Evolutionary conservation across 2,113 vertebrate species (phyloP).

Genomic region (Uropsilus gracilis): DNA sequence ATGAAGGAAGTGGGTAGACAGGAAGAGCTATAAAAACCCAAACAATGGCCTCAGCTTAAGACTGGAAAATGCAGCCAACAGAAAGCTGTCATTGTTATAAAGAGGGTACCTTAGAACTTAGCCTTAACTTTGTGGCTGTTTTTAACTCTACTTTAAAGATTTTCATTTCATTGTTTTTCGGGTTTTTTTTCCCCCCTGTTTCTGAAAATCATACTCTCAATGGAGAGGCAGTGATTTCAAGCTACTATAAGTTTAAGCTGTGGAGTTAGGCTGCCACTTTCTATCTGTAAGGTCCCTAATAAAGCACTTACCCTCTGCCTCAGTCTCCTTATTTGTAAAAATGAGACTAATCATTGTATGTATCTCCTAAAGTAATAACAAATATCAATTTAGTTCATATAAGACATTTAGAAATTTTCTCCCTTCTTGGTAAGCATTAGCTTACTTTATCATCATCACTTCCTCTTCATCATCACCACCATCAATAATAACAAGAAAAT

Average conservation of each 20-base stretch:
- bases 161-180: background rate
- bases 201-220: background rate
- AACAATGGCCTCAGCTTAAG: background rate
- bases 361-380: background rate
- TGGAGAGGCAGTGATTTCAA: background rate
- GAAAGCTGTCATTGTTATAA: rapidly evolving
- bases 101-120: background rate
- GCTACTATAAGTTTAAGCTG: background rate
- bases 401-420: background rate
- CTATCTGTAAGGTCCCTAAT: background rate
- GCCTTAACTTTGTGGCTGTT: background rate
- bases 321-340: background rate
- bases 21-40: background rate
- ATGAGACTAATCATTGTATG: background rate
- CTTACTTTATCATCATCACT: too few species aligned
- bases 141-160: background rate
- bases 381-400: background rate
- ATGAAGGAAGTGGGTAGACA: background rate
- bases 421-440: background rate
- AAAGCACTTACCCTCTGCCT: background rate
- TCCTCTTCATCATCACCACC: rapidly evolving
- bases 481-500: background rate
- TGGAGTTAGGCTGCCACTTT: background rate
- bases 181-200: too few species aligned
- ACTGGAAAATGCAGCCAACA: background rate